Base-by-base conservation (phyloP, 2,888 invertebrate species). In the Apamea crenata region DNA sequence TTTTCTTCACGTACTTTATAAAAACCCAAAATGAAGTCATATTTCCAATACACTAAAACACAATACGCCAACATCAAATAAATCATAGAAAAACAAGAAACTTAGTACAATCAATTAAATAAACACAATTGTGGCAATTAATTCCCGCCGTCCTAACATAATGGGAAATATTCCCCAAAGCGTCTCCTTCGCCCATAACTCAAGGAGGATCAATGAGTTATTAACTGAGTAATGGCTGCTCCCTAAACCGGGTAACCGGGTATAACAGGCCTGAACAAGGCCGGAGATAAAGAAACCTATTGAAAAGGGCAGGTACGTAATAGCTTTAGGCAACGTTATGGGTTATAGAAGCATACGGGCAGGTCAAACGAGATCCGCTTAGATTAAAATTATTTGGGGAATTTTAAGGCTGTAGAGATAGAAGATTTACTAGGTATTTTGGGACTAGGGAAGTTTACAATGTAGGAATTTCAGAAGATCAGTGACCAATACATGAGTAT, bases 121-220 rank as follows among this genome's bases (percentile, higher is more conserved):
- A 80, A 83, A 85, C 84, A 85, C 85, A 84, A 88, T 87, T 80
- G 71, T 78, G 66, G 80, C 85, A 84, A 87, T 91, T 89, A 91
- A 86, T 87, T 88, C 63, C 77, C 65, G 66, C 69, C 78, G 72
- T 83, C 77, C 80, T 77, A 69, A 83, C 71, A 87, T 87, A 91
- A 88, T 88, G 78, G 88, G 80, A 72, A 87, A 87, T 90, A 87
- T 91, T 89, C 83, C 77, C 84, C 81, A 86, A 88, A 89, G 88
- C 87, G 77, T 89, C 88, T 87, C 86, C 87, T 83, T 78, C 81
- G 79, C 79, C 86, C 81, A 90, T 92, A 91, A 92, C 85, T 92
- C 90, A 88, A 81, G 77, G 77, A 80, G 91, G 92, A 91, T 92
- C 92, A 92, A 92, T 91, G 91, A 88, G 91, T 90, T 92, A 92